Percentiles rank a stretch among this genome's conserved stretches.
Conservation (phyloP, 2,113 vertebrate species). For the Cavia porcellus region DNA sequence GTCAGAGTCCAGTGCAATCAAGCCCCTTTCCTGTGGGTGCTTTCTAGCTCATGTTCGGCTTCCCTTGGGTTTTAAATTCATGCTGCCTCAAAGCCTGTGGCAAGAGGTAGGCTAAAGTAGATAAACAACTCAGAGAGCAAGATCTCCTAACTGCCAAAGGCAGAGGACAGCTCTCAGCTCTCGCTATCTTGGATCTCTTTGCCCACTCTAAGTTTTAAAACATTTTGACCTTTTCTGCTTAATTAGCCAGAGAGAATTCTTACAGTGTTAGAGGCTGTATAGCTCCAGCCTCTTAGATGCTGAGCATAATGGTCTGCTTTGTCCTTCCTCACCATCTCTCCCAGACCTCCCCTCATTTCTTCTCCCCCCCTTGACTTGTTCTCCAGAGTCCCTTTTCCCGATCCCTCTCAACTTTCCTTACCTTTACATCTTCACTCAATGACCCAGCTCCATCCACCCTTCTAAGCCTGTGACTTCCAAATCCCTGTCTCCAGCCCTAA, state of each 20-base stretch:
- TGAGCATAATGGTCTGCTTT: rapidly evolving
- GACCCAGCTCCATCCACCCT: background rate
- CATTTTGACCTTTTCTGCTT: background rate
- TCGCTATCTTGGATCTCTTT: background rate
- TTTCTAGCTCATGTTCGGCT: background rate
- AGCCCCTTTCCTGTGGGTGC: background rate
- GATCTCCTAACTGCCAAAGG: background rate
- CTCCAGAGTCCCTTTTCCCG: background rate
- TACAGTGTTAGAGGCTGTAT: background rate
- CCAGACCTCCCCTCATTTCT: background rate
- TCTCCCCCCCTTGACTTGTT: background rate
- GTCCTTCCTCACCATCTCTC: background rate
- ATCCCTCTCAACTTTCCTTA: background rate
- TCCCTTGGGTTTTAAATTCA: background rate
- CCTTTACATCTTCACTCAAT: background rate
- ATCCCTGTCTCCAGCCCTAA: background rate
- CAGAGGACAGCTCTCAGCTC: background rate
- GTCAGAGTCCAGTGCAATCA: background rate
- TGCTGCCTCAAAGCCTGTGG: background rate
- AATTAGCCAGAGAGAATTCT: background rate
- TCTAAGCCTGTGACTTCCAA: background rate
- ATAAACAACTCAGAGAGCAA: background rate
- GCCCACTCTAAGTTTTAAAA: background rate
- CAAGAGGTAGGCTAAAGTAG: background rate
- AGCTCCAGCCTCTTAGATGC: background rate